These are phyloP conservation scores for Axea sp. DNA, from an alignment of 2,888 invertebrate genomes.

Conservation along the genomic window DNA sequence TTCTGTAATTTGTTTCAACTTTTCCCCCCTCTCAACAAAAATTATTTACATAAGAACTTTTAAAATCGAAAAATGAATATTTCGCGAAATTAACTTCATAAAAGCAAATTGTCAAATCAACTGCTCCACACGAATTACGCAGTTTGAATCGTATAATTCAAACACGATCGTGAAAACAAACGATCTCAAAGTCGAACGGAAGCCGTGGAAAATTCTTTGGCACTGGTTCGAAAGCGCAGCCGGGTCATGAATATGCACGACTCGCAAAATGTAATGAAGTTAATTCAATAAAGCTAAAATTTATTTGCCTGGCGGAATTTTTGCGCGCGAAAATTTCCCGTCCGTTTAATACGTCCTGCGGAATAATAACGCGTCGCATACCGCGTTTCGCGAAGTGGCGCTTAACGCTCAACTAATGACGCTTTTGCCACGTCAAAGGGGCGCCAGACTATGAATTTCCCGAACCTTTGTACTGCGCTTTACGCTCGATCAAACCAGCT, in stretches of 20 bases:
- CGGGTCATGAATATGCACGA: slow-evolving; percentile 33
- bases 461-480: slow-evolving; percentile 3
- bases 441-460: slow-evolving; percentile 3
- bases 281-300: slow-evolving; percentile 27
- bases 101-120: no score
- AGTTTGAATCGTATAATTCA: no score
- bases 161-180: background rate
- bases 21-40: no score
- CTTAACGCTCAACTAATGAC: slow-evolving; percentile 32
- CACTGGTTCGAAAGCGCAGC: slow-evolving; percentile 19
- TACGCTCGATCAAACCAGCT: slow-evolving; percentile 18
- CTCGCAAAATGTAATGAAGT: slow-evolving; percentile 25
- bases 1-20: no score
- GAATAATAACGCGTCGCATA: slow-evolving; percentile 16
- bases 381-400: slow-evolving; percentile 11
- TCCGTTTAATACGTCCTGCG: slow-evolving; percentile 6
- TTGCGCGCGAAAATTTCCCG: background rate
- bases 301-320: slow-evolving; percentile 3
- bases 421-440: slow-evolving; percentile 36
- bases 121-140: no score
- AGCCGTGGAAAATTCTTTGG: slow-evolving; percentile 24
- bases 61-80: no score
- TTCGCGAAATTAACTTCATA: no score
- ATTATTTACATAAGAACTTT: no score
- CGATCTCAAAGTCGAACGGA: slow-evolving; percentile 8